These are phyloP conservation scores for Conchocele bisecta DNA, from an alignment of 2,888 invertebrate species.

Conservation along the genomic window DNA sequence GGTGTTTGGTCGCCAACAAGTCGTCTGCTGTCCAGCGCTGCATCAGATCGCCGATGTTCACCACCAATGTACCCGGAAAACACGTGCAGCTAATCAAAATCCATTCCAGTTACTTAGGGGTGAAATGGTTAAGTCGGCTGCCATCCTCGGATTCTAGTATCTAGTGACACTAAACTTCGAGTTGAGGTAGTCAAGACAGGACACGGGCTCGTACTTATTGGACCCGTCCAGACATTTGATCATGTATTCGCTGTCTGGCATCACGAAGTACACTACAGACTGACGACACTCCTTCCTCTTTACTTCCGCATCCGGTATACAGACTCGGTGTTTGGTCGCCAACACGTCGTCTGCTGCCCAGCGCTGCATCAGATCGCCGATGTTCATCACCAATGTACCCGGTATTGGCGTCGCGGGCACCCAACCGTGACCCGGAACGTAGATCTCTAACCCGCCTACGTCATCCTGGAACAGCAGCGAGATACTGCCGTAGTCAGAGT, in stretches of 20 bases:
- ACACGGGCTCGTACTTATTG: too few relatives aligned
- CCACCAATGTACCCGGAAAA: not conserved
- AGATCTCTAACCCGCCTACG: not conserved
- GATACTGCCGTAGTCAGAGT: not conserved
- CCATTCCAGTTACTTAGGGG: too few relatives aligned
- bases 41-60: not conserved
- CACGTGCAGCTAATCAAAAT: too few relatives aligned
- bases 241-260: not conserved
- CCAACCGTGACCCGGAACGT: not conserved
- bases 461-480: not conserved
- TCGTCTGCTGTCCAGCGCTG: conserved; percentile 3
- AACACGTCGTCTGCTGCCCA: not conserved
- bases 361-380: not conserved
- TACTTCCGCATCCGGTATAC: not conserved
- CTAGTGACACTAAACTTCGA: too few relatives aligned
- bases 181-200: too few relatives aligned
- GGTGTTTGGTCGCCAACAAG: not conserved
- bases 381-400: not conserved
- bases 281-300: not conserved
- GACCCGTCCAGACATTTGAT: too few relatives aligned
- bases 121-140: too few relatives aligned
- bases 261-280: not conserved
- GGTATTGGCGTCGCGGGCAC: not conserved
- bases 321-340: not conserved
- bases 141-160: too few relatives aligned